These are phyloP conservation scores for Opisthograptis luteolata DNA, from an alignment of 2,888 invertebrate species.

Conservation along the genomic window DNA sequence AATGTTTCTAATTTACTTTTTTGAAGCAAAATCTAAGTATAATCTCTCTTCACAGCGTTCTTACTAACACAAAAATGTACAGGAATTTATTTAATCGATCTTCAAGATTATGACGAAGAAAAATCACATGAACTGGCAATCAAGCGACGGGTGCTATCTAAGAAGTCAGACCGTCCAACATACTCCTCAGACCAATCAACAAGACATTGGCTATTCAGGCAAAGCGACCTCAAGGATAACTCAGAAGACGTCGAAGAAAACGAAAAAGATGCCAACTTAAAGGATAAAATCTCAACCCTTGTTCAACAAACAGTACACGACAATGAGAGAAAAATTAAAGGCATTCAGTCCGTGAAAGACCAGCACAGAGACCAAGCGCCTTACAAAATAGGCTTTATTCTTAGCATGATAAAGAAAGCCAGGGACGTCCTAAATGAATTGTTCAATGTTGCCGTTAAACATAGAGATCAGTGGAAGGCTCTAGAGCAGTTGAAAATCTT, in stretches of 20 bases:
- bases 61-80: conserved; percentile 33
- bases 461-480: conserved; percentile 68
- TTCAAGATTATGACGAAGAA: conserved; percentile 28
- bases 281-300: conserved; percentile 60
- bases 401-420: conserved; percentile 67
- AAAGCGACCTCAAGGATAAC: conserved; percentile 13
- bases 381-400: conserved; percentile 66
- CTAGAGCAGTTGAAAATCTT: conserved; percentile 72
- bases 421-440: conserved; percentile 66
- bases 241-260: conserved; percentile 31
- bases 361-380: conserved; percentile 45
- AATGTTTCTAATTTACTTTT: neutral
- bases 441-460: conserved; percentile 70
- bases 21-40: neutral
- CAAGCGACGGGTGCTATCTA: conserved; percentile 9
- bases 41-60: conserved; percentile 30
- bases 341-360: conserved; percentile 50
- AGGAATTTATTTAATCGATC: conserved; percentile 46
- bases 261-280: conserved; percentile 59
- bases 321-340: conserved; percentile 55
- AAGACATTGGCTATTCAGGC: conserved; percentile 21
- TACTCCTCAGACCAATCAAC: neutral
- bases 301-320: conserved; percentile 67
- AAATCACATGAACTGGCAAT: neutral
- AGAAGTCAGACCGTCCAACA: neutral